A percentile compares a stretch with the other conserved stretches of the same genome.
phyloP scores from a whole-genome alignment of 2,888 invertebrate species.

The Busseola fusca region DNA sequence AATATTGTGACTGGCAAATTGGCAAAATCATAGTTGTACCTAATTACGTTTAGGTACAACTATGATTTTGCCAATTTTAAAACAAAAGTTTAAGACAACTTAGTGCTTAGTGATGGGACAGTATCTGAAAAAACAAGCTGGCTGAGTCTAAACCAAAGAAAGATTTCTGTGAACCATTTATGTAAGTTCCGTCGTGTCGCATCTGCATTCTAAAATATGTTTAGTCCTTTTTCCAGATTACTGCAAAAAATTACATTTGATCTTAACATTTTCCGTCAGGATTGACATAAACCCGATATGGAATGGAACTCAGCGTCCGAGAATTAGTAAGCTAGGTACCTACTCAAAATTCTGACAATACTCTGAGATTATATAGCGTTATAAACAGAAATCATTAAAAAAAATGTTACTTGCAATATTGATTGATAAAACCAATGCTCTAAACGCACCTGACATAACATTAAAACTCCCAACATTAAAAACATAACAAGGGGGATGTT shows the following conservation, averaged over 20 bases:
- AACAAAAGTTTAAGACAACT: background rate
- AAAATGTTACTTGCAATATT: background rate
- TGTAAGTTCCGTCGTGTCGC: background rate
- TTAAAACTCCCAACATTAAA: constrained; percentile 9
- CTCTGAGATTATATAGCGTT: background rate
- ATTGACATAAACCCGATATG: too few species aligned
- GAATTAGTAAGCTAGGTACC: constrained; percentile 12
- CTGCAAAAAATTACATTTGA: background rate
- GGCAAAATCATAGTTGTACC: too few species aligned
- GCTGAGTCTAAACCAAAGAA: background rate
- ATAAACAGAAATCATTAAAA: background rate
- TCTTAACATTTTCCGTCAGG: background rate
- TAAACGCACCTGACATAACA: constrained; percentile 31
- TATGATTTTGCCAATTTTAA: background rate
- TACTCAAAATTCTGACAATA: background rate
- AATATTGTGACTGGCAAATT: too few species aligned
- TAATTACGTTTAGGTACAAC: background rate
- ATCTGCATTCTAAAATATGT: background rate
- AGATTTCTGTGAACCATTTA: background rate
- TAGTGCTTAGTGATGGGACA: background rate
- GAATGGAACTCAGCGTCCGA: background rate
- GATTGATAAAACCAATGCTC: constrained; percentile 3
- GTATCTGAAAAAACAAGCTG: background rate
- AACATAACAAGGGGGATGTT: constrained; percentile 16
- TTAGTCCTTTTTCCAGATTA: background rate